Percentiles rank a stretch among this genome's conserved stretches.
phyloP scores from a whole-genome alignment of 1,140 invertebrate genomes.

The Meteorus sp. region DNA sequence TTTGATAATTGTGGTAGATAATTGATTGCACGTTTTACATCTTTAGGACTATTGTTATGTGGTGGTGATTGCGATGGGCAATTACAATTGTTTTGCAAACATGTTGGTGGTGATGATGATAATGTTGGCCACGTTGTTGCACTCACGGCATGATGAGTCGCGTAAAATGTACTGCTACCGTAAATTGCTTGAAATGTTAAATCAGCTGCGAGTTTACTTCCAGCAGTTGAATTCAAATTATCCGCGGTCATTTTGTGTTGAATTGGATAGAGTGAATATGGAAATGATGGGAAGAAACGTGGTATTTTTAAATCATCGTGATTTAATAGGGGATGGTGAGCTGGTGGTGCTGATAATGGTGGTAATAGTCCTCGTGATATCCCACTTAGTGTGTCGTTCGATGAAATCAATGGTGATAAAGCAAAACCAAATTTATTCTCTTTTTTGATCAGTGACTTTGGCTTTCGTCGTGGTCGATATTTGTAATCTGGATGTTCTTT shows the following conservation, averaged over 20 bases:
- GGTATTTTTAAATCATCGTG: slow-evolving; percentile 70
- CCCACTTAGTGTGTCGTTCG: slow-evolving; percentile 53
- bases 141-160: slow-evolving; percentile 51
- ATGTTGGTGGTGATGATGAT: slow-evolving; percentile 26
- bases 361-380: slow-evolving; percentile 66
- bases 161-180: slow-evolving; percentile 59
- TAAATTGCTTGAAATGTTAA: slow-evolving; percentile 66
- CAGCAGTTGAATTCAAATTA: slow-evolving; percentile 47
- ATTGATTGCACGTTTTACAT: slow-evolving; percentile 39
- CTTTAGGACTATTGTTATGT: slow-evolving; percentile 28
- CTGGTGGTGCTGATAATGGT: slow-evolving; percentile 59
- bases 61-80: slow-evolving; percentile 45
- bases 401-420: slow-evolving; percentile 65
- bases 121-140: slow-evolving; percentile 58
- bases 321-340: slow-evolving; percentile 60
- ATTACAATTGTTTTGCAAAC: slow-evolving; percentile 46
- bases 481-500: slow-evolving; percentile 97
- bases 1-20: slow-evolving; percentile 32
- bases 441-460: slow-evolving; percentile 76
- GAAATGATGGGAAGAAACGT: slow-evolving; percentile 70
- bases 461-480: slow-evolving; percentile 88
- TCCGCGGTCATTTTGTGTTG: slow-evolving; percentile 66
- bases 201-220: slow-evolving; percentile 65
- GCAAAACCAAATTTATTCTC: slow-evolving; percentile 74
- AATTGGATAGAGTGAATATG: slow-evolving; percentile 72